A percentile compares a stretch with the other conserved stretches of the same genome.
These are phyloP conservation scores for Strigops habroptila DNA, from an alignment of 2,113 vertebrate genomes.

Conservation along the genomic window DNA sequence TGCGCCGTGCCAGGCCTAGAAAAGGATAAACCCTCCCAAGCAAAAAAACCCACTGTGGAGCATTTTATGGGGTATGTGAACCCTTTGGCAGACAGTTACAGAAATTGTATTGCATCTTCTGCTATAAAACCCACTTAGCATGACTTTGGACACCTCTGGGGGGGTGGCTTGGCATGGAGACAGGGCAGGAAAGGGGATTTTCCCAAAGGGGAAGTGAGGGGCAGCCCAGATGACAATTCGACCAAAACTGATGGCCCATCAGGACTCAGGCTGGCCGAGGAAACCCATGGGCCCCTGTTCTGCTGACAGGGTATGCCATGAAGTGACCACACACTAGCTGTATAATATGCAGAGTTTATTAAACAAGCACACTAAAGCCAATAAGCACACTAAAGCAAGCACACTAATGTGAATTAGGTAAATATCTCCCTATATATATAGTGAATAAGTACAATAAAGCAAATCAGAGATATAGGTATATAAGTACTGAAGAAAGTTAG, in stretches of 20 bases:
- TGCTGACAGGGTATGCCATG: too few species aligned
- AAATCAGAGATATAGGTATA: too few species aligned
- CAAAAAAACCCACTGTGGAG: fast-evolving
- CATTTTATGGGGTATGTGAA: not conserved
- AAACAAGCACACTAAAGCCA: too few species aligned
- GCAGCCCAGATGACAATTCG: not conserved
- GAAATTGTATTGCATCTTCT: not conserved
- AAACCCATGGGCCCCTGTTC: not conserved
- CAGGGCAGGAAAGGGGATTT: not conserved
- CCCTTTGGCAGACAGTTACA: not conserved
- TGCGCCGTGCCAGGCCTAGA: fast-evolving
- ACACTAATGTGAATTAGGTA: too few species aligned
- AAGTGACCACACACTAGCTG: too few species aligned
- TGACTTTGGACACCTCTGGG: too few species aligned
- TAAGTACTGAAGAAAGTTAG: too few species aligned
- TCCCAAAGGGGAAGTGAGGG: not conserved
- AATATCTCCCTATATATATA: too few species aligned
- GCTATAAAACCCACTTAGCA: fast-evolving
- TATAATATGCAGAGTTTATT: too few species aligned
- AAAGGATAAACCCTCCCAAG: not conserved
- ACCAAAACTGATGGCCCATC: fast-evolving
- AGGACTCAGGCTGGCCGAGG: not conserved
- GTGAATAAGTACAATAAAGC: too few species aligned
- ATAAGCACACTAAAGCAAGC: too few species aligned
- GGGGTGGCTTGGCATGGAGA: not conserved